phyloP scores from a whole-genome alignment of 1,140 invertebrate genomes.

The Pogonomyrmex barbatus region DNA sequence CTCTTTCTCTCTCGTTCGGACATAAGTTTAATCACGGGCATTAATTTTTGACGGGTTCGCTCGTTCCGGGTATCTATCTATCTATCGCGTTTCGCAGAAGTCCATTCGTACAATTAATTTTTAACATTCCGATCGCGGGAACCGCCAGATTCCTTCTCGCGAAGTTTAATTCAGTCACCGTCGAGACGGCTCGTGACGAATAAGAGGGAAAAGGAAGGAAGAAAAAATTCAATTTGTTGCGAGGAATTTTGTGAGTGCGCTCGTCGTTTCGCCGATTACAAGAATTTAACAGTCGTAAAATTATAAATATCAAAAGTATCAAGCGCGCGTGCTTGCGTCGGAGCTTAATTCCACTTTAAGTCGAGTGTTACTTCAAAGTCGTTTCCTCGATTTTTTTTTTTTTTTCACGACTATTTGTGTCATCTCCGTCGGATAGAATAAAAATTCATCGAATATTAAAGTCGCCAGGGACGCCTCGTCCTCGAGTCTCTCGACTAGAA shows the following conservation, averaged over 20 bases:
- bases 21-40: conserved; percentile 44
- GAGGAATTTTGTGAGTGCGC: not conserved
- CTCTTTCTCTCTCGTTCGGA: conserved; percentile 2
- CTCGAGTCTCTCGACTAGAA: conserved; percentile 51
- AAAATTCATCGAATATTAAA: conserved; percentile 61
- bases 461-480: conserved; percentile 22
- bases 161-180: conserved; percentile 64
- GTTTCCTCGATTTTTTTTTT: conserved; percentile 1
- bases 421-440: conserved; percentile 20
- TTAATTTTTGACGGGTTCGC: conserved; percentile 31
- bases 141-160: conserved; percentile 35
- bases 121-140: conserved; percentile 27
- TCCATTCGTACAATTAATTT: conserved; percentile 22
- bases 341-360: conserved; percentile 22
- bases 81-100: conserved; percentile 27
- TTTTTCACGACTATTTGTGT: conserved; percentile 7
- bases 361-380: conserved; percentile 22
- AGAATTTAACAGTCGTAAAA: conserved; percentile 1
- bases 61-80: conserved; percentile 21
- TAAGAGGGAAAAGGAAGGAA: not conserved
- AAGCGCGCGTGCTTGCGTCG: no score
- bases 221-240: not conserved
- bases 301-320: not conserved
- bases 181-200: conserved; percentile 14
- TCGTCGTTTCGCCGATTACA: not conserved